A percentile compares a stretch with the other conserved stretches of the same genome.
Conservation (phyloP, 2,888 invertebrate species). For the Zhuqinia jingwanae region DNA sequence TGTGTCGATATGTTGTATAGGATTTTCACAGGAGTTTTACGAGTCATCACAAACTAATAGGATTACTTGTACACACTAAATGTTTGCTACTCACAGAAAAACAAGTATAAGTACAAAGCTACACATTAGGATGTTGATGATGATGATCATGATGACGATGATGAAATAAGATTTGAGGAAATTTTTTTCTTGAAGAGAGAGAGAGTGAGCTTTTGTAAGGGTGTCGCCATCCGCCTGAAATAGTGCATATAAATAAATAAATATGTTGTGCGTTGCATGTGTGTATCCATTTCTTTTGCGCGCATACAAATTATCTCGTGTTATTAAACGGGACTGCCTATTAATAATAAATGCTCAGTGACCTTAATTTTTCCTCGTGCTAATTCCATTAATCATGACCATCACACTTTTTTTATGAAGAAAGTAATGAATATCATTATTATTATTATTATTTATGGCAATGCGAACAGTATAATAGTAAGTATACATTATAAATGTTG, state of each 20-base stretch:
- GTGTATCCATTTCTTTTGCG: background rate
- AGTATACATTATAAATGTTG: no score
- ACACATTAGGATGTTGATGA: background rate
- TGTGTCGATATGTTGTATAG: conserved; percentile 75
- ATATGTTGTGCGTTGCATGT: no score
- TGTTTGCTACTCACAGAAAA: conserved; percentile 54
- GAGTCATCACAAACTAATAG: conserved; percentile 79
- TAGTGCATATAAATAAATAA: no score
- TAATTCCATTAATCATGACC: conserved; percentile 49
- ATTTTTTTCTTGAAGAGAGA: background rate
- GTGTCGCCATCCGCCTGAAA: conserved; percentile 6
- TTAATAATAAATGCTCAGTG: conserved; percentile 2
- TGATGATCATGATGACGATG: background rate
- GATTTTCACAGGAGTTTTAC: conserved; percentile 78
- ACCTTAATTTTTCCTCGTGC: conserved; percentile 39
- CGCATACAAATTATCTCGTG: background rate
- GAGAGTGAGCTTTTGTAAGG: background rate
- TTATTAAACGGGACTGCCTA: background rate
- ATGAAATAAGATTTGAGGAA: conserved; percentile 22
- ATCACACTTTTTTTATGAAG: background rate
- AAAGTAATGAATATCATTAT: background rate
- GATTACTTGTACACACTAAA: conserved; percentile 79
- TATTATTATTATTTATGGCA: no score
- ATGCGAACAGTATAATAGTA: no score
- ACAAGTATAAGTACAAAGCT: conserved; percentile 3